phyloP scores from a whole-genome alignment of 2,113 vertebrate species.

The Hassar affinis region DNA sequence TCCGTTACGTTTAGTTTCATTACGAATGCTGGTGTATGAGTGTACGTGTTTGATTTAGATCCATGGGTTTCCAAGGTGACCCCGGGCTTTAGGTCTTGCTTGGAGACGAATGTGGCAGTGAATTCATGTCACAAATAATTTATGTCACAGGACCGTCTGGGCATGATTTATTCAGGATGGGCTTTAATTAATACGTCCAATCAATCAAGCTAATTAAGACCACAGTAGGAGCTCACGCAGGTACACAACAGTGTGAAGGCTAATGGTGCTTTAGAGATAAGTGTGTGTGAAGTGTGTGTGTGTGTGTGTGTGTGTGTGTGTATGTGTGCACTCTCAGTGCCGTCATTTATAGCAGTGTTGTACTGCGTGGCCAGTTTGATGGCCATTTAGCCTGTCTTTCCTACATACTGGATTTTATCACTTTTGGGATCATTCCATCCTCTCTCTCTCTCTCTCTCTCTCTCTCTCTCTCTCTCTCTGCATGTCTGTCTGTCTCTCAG shows the following conservation, averaged over 20 bases:
- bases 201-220: conserved; percentile 59
- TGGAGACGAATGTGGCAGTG: conserved; percentile 27
- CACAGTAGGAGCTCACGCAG: conserved; percentile 51
- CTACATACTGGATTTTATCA: background rate
- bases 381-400: background rate
- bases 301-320: conserved; percentile 16
- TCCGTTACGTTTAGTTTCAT: background rate
- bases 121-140: conserved; percentile 49
- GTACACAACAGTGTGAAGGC: conserved; percentile 39
- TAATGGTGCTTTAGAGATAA: conserved; percentile 20
- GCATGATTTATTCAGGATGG: conserved; percentile 55
- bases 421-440: background rate
- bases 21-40: background rate
- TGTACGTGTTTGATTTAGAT: background rate
- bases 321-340: background rate
- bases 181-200: conserved; percentile 57
- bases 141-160: conserved; percentile 44
- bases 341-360: background rate
- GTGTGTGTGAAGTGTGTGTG: background rate
- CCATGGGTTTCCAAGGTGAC: conserved; percentile 38
- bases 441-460: background rate
- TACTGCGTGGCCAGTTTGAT: conserved; percentile 15
- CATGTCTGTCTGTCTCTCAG: no score
- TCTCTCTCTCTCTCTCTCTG: background rate
- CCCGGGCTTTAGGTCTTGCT: conserved; percentile 12